Percentiles rank a stretch among this genome's conserved stretches.
Conservation (phyloP, 2,888 invertebrate species). For the Ashinkailepas kermadecensis region DNA sequence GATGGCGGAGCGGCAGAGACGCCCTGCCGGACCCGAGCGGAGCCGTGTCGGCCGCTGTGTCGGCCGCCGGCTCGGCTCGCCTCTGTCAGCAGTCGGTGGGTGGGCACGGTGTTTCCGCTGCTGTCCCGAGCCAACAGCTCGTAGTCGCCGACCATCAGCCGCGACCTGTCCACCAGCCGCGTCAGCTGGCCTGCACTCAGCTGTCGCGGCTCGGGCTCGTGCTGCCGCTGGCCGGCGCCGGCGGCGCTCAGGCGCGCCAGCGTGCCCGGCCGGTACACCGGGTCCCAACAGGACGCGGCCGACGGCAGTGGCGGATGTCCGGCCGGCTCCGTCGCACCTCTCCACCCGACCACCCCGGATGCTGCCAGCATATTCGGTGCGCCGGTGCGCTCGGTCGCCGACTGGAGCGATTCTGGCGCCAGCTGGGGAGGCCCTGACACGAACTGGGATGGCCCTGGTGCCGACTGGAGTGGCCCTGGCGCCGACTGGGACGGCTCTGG, state of each 20-base stretch:
- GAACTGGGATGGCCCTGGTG: no score
- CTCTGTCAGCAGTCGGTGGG: not conserved
- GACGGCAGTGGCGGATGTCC: not conserved
- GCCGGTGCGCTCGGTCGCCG: no score
- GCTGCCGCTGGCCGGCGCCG: not conserved
- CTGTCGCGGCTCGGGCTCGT: not conserved
- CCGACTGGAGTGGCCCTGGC: no score
- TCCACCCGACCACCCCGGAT: not conserved
- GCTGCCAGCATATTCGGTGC: no score
- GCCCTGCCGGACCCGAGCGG: no score
- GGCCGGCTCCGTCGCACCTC: not conserved
- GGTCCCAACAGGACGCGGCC: not conserved
- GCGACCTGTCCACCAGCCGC: not conserved
- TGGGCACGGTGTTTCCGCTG: not conserved
- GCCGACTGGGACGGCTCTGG: no score
- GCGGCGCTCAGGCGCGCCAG: constrained; percentile 34
- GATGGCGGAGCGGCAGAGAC: no score
- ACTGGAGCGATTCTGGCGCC: no score
- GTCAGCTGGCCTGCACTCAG: not conserved
- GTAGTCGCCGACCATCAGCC: not conserved
- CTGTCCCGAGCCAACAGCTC: not conserved
- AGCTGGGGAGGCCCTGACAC: no score
- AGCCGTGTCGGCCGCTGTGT: no score
- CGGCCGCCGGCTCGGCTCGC: not conserved
- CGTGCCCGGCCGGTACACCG: constrained; percentile 9